Evolutionary conservation across 2,888 invertebrate species (phyloP), one percentile per base, ranked within the genome.

Genomic region (Nasonovia ribisnigri): DNA sequence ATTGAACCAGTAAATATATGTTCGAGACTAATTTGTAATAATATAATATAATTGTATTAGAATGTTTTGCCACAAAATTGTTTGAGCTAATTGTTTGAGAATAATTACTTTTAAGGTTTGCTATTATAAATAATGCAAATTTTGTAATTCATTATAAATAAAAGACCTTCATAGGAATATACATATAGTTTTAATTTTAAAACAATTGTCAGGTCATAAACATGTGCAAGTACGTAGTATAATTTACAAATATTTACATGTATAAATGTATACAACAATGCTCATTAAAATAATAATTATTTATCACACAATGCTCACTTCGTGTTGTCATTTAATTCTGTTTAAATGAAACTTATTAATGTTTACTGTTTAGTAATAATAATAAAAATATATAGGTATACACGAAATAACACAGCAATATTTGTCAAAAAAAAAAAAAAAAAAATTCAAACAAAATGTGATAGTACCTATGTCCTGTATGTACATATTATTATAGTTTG

Each of bases 281-380:
- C 89, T 89, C 57, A 89, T 89, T 89, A 89, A 43, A 57, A 57
- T 89, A 57, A 89, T 89, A 5, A 89, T 60, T 60, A 77, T 77
- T 77, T 77, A 77, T 20, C 77, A 36, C 42, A 54, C 88, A 54
- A 54, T 88, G 88, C 42, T 88, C 88, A 88, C 42, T 54, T 54
- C 10, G 54, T 42, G 26, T 54, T 54, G 54, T 54, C 54, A 42
- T 88, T 54, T 88, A 42, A 54, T 54, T 88, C 11, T 54, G 26
- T 54, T 54, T 36, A 36, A 36, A 51, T 88, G 5, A 42, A 54
- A 77, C 67, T 77, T 77, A 77, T 77, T 36, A 77, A 77, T 77
- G 36, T 77, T 77, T 77, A 77, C 36, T 36, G 36, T 77, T 36
- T 20, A 36, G n/a, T 16, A 67, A n/a, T 67, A n/a, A n/a, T 67